Evolutionary conservation across 2,113 vertebrate species (phyloP), one percentile per base, ranked within the genome.

Genomic region (Electrona antarctica): DNA sequence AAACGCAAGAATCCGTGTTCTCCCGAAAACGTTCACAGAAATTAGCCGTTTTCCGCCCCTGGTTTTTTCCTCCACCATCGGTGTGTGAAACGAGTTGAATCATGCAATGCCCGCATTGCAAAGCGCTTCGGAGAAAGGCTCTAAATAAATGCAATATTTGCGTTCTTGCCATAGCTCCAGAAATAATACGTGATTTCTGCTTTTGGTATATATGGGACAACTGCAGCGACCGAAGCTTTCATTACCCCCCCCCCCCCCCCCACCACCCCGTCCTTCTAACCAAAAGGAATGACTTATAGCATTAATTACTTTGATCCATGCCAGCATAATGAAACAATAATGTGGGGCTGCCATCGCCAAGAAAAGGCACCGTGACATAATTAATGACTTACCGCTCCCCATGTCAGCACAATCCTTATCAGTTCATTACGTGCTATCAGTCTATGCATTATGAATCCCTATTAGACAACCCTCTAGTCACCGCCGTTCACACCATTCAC

Each of bases 241-340:
- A 41, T 41, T 21, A 41, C 33, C 33, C 33, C 33, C 33, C 21
- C 21, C 21, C n/a, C n/a, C n/a, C n/a, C n/a, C n/a, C n/a, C n/a
- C n/a, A n/a, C n/a, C 21, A 3, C 33, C 33, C 33, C 33, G 33
- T 54, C 64, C 72, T 72, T 60, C 49, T 72, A 12, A 67, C 61
- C 50, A 14, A 64, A 21, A 74, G 71, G 56, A 80, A 82, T 89
- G 86, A 91, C 80, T 87, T 90, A 88, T 76, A 56, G 82, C 84
- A 81, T 89, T 84, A 88, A 90, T 92, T 87, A 88, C 76, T 76
- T 76, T 87, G 78, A 89, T 89, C 81, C 85, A 81, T 83, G 83
- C 79, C 85, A 82, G 78, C 83, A 85, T 90, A 89, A 90, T 90
- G 82, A 85, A 86, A 82, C 82, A 74, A 83, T 91, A 90, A 92